Conservation (phyloP, 2,113 vertebrate genomes). For the Corynorhinus townsendii region DNA sequence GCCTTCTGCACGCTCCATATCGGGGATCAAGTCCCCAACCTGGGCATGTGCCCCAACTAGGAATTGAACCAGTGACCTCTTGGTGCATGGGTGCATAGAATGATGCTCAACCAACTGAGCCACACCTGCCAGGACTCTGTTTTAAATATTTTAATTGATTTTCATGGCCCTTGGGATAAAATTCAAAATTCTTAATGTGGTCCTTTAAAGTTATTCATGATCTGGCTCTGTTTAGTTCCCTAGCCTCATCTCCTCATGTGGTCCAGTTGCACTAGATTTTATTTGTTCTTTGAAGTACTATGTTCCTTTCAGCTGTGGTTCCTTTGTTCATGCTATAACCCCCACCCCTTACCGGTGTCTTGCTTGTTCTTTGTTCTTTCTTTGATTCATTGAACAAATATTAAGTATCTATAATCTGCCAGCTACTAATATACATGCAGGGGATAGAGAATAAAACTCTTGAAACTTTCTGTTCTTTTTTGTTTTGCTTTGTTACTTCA, state of each 20-base stretch:
- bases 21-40: no score
- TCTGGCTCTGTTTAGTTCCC: not conserved
- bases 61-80: not conserved
- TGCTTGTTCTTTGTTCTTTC: not conserved
- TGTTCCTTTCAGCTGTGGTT: not conserved
- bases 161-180: conserved; percentile 3
- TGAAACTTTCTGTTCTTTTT: not conserved
- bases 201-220: not conserved
- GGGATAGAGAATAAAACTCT: not conserved
- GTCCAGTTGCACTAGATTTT: not conserved
- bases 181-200: not conserved
- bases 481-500: not conserved
- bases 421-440: not conserved
- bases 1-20: not conserved
- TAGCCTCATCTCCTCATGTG: not conserved
- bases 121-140: not conserved
- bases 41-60: no score
- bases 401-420: not conserved
- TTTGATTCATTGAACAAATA: conserved; percentile 16
- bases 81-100: not conserved
- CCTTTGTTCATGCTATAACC: not conserved
- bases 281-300: not conserved
- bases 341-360: not conserved
- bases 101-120: not conserved
- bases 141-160: conserved; percentile 24